Percentiles rank a stretch among this genome's conserved stretches.
Conservation (phyloP, 2,888 invertebrate genomes). For the Hyposoter didymator region DNA sequence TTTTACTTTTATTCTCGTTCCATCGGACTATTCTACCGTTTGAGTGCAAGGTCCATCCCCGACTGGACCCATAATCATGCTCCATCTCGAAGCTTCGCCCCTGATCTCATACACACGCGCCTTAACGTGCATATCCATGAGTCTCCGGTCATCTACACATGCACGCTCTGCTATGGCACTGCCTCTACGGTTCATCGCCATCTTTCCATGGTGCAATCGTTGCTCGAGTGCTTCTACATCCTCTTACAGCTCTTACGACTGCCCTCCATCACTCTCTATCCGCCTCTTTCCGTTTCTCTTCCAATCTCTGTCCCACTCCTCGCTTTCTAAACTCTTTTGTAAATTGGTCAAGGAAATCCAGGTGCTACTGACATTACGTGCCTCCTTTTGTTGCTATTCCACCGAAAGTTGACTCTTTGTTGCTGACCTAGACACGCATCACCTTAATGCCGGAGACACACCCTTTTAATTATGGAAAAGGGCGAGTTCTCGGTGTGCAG, state of each 20-base stretch:
- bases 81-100: background rate
- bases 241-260: constrained; percentile 23
- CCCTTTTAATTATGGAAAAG: background rate
- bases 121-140: background rate
- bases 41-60: background rate
- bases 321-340: constrained; percentile 65
- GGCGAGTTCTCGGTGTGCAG: background rate
- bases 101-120: constrained; percentile 8
- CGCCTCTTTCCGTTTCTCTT: constrained; percentile 3
- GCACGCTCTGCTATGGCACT: constrained; percentile 12
- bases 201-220: constrained; percentile 57
- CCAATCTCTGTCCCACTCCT: constrained; percentile 18
- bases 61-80: constrained; percentile 10
- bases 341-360: constrained; percentile 62
- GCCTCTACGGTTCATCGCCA: constrained; percentile 32
- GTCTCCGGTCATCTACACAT: background rate
- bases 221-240: constrained; percentile 44
- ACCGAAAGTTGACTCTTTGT: constrained; percentile 35
- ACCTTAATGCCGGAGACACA: constrained; percentile 23
- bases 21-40: background rate
- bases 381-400: constrained; percentile 38
- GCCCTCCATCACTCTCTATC: constrained; percentile 50
- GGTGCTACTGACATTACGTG: constrained; percentile 46
- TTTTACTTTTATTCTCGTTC: constrained; percentile 13
- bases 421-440: constrained; percentile 29